Evolutionary conservation across 2,888 invertebrate genomes (phyloP).

Genomic region (Mellilla xanthometata): DNA sequence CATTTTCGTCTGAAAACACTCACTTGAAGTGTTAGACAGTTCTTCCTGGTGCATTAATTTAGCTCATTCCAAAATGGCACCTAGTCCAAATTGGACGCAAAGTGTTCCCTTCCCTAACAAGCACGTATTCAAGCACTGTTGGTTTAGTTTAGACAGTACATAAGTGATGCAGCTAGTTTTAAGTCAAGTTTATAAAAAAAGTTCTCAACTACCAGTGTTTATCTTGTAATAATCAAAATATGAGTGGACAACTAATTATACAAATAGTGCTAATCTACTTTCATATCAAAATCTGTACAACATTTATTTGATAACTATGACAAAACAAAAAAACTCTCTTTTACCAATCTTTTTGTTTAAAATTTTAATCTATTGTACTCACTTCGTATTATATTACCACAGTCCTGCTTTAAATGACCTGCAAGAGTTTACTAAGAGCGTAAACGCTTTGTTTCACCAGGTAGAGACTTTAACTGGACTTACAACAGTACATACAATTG

Average conservation of each 20-base stretch:
- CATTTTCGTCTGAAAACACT: constrained; percentile 17
- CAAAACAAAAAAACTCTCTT: too few species aligned
- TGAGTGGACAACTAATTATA: too few species aligned
- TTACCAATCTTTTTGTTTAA: too few species aligned
- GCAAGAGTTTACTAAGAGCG: constrained; percentile 29
- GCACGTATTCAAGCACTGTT: constrained; percentile 29
- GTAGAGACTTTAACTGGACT: constrained; percentile 23
- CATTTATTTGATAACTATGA: too few species aligned
- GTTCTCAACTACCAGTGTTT: too few species aligned
- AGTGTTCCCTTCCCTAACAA: constrained; percentile 32
- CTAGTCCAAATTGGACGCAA: constrained; percentile 32
- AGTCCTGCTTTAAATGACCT: constrained; percentile 30
- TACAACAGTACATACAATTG: constrained; percentile 4
- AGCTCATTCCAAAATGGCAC: constrained; percentile 31
- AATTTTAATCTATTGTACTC: too few species aligned
- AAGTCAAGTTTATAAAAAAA: too few species aligned
- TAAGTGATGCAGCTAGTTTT: too few species aligned
- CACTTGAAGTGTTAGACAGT: constrained; percentile 19
- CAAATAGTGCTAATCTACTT: too few species aligned
- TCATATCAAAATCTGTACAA: too few species aligned
- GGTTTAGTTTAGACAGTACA: constrained; percentile 5
- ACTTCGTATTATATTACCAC: neutral
- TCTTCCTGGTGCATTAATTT: constrained; percentile 30
- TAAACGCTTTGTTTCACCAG: constrained; percentile 24
- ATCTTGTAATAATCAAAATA: too few species aligned